phyloP scores from a whole-genome alignment of 1,140 invertebrate genomes.

The Drosophila asahinai region DNA sequence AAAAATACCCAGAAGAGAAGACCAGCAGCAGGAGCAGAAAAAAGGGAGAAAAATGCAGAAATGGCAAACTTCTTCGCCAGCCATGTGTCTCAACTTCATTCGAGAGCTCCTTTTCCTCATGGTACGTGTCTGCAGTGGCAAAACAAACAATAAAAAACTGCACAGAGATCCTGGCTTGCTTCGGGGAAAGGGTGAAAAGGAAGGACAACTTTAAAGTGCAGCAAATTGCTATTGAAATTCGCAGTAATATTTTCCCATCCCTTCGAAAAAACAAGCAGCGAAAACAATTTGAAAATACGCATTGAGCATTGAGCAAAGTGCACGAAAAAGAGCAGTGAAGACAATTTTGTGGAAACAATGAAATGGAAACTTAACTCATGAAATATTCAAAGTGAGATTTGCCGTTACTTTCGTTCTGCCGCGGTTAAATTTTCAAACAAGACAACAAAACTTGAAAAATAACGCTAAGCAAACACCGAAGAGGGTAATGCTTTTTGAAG shows the following conservation, averaged over 20 bases:
- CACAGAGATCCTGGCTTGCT: conserved; percentile 24
- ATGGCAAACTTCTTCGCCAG: conserved; percentile 37
- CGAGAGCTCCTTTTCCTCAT: conserved; percentile 29
- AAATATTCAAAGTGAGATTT: conserved; percentile 53
- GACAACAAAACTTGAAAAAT: neutral
- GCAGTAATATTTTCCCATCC: conserved; percentile 41
- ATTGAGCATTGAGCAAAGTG: conserved; percentile 11
- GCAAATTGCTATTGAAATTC: conserved; percentile 59
- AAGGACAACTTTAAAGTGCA: conserved; percentile 51
- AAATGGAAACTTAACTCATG: conserved; percentile 53
- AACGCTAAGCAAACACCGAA: neutral
- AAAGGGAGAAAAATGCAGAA: conserved; percentile 24
- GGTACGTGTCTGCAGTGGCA: conserved; percentile 52
- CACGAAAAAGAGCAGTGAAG: neutral
- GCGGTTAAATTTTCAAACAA: conserved; percentile 18
- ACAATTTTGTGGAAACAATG: conserved; percentile 37
- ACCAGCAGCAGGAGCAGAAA: conserved; percentile 3
- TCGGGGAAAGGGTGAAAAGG: neutral
- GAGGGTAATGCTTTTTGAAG: neutral
- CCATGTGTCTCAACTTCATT: conserved; percentile 59
- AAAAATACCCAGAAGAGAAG: conserved; percentile 32
- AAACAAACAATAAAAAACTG: conserved; percentile 52
- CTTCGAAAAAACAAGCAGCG: conserved; percentile 32
- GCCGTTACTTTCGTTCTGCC: conserved; percentile 23
- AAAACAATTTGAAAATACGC: conserved; percentile 45